Base-by-base conservation (phyloP, 1,140 invertebrate species). In the Bilobella aurantiaca region DNA sequence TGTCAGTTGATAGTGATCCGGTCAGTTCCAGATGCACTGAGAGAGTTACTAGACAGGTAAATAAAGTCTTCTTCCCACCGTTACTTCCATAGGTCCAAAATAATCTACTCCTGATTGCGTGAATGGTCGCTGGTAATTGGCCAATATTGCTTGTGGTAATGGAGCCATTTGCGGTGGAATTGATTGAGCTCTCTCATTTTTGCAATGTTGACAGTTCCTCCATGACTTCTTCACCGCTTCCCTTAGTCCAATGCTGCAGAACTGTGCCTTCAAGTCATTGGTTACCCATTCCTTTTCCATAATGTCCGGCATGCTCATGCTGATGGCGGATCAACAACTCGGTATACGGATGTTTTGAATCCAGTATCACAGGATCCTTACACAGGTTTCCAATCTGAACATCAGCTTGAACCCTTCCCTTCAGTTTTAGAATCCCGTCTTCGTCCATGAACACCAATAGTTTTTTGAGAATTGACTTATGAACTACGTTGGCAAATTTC, bases 1-100 rank as follows among this genome's bases (percentile, higher is more conserved):
- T 58, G 25, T 70, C 71, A 12, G 74, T 71, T 3, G 56, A 58
- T 2, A 77, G 56, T 66, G 14, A 75, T 25, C 53, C 47, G 0
- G 70, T 63, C 16, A 75, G 42, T 63, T 77, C 76, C 30, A 76
- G 25, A 62, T 76, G 74, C 2, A 77, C 63, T 3, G 75, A 74
- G 63, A 73, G 27, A n/a, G 68, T 74, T 0, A 61, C 42, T 0
- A 71, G 16, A 62, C 74, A 74, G 0, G 71, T 74, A 32, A 76
- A 75, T 3, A 75, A 16, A 2, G 63, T 66, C 63, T 23, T 34
- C 69, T 27, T 62, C 61, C 49, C 1, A 70, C 34, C 18, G 58
- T 64, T 0, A 74, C 68, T 27, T 61, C 29, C 28, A 74, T 42
- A 16, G 73, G 74, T 0, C 72, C 74, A 58, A 69, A 74, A 66